A percentile compares a stretch with the other conserved stretches of the same genome.
Conservation (phyloP, 2,888 invertebrate genomes). For the Tromatobia lineatoria region DNA sequence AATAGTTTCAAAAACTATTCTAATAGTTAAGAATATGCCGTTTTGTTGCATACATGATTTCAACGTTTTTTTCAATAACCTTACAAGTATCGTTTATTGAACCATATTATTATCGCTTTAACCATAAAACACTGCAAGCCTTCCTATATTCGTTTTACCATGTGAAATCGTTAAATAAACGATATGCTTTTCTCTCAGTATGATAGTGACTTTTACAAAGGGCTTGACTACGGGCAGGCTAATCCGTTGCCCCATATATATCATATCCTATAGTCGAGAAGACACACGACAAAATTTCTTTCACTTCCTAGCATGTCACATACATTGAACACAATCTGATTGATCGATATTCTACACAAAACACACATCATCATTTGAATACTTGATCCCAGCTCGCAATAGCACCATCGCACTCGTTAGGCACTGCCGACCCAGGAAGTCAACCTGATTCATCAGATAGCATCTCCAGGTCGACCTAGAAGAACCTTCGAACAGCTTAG, state of each 20-base stretch:
- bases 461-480: background rate
- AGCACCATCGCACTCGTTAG: background rate
- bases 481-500: background rate
- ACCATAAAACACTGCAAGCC: too few species aligned
- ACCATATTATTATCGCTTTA: too few species aligned
- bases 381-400: background rate
- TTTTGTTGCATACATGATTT: too few species aligned
- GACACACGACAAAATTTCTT: background rate
- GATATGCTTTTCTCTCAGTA: too few species aligned
- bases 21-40: too few species aligned
- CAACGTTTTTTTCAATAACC: background rate
- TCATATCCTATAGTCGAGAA: background rate
- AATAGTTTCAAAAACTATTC: too few species aligned
- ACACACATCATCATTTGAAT: conserved; percentile 1
- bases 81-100: too few species aligned
- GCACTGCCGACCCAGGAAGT: background rate
- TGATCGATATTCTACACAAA: background rate
- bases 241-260: background rate
- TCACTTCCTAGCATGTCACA: background rate
- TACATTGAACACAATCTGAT: background rate
- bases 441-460: background rate
- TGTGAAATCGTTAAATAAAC: too few species aligned
- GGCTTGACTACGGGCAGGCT: background rate
- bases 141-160: too few species aligned
- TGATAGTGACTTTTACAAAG: background rate